Evolutionary conservation across 2,797 vertebrate species (phyloP).

Genomic region (Falco rusticolus): DNA sequence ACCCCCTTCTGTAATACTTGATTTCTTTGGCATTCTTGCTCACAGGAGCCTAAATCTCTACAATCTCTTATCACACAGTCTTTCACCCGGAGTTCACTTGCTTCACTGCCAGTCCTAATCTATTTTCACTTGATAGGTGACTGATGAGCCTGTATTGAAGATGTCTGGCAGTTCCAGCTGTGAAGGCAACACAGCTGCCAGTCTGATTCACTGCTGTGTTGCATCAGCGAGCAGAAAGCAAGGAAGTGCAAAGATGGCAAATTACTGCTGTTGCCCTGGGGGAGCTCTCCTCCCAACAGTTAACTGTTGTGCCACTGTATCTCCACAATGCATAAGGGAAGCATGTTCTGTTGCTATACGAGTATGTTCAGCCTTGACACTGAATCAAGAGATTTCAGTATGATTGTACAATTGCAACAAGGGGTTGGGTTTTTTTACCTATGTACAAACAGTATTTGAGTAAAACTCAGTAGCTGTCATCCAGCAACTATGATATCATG

Average conservation of each 20-base stretch:
- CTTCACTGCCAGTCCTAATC: background rate
- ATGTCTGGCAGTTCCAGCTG: background rate
- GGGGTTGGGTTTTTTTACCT: rapidly evolving
- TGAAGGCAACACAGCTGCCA: background rate
- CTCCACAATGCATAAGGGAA: background rate
- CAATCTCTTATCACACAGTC: background rate
- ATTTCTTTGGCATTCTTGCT: background rate
- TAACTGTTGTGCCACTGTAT: background rate
- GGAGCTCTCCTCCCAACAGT: background rate
- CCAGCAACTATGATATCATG: background rate
- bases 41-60: background rate
- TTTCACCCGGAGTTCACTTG: background rate
- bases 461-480: background rate
- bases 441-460: background rate
- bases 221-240: background rate
- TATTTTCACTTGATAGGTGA: background rate
- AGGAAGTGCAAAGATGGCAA: background rate
- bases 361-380: background rate
- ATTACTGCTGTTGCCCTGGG: background rate
- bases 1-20: background rate
- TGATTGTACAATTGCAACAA: background rate
- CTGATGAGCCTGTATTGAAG: background rate
- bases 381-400: background rate
- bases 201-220: background rate
- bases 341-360: background rate